These are phyloP conservation scores for Ianthella basta DNA, from an alignment of 37 sponge, comb jelly and placozoan genomes.

Conservation along the genomic window DNA sequence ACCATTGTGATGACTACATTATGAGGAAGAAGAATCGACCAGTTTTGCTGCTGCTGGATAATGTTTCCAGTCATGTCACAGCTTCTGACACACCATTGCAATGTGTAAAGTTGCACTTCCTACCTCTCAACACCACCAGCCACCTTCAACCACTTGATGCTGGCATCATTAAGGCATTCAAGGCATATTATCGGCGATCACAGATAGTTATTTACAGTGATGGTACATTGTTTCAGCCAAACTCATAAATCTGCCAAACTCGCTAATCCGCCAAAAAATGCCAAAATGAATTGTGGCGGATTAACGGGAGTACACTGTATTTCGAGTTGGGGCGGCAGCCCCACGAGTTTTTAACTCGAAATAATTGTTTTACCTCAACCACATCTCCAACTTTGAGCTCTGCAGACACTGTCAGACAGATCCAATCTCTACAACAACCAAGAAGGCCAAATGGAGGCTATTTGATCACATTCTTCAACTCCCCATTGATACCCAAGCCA, in stretches of 20 bases:
- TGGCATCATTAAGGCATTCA: slow-evolving; percentile 29
- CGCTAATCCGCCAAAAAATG: no score
- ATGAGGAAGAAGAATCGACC: slow-evolving; percentile 18
- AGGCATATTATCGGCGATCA: not conserved
- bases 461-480: not conserved
- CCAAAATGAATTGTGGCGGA: no score
- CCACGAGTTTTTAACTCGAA: no score
- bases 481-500: no score
- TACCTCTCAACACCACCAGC: slow-evolving; percentile 21
- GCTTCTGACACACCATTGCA: not conserved
- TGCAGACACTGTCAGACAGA: not conserved
- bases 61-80: slow-evolving; percentile 29
- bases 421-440: not conserved
- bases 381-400: not conserved
- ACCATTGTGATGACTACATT: slow-evolving; percentile 18
- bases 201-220: no score
- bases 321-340: no score
- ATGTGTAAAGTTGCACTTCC: slow-evolving; percentile 10
- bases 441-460: not conserved
- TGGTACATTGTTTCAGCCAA: no score
- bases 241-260: no score
- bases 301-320: no score
- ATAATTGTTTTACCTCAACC: no score
- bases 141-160: slow-evolving; percentile 25
- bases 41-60: slow-evolving; percentile 20